These are phyloP conservation scores for Pinna nobilis DNA, from an alignment of 1,140 invertebrate species.

Conservation along the genomic window DNA sequence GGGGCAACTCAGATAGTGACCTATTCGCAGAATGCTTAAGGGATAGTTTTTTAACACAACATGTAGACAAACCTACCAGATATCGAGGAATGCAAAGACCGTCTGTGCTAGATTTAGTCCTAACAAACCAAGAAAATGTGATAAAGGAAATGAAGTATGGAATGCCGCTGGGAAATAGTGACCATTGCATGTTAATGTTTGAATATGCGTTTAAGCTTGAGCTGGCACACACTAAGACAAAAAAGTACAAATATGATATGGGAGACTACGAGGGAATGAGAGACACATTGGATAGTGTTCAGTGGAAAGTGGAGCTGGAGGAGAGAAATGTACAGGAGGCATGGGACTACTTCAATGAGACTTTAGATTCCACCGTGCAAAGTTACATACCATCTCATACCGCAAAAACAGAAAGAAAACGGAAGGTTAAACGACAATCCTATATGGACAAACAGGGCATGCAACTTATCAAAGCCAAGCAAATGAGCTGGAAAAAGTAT, in stretches of 20 bases:
- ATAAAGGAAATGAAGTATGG: not conserved
- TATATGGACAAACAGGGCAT: constrained; percentile 3
- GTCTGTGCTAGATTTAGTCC: not conserved
- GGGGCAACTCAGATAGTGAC: not conserved
- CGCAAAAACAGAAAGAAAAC: not conserved
- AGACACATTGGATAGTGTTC: not conserved
- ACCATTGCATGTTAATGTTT: not conserved
- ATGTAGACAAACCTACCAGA: not conserved
- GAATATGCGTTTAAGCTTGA: not conserved
- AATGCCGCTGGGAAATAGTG: not conserved
- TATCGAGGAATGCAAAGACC: not conserved
- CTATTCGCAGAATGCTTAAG: not conserved
- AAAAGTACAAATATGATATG: constrained; percentile 4
- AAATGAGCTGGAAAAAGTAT: not conserved
- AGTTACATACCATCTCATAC: not conserved
- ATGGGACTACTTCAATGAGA: not conserved
- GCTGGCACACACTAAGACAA: not conserved
- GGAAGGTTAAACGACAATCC: not conserved
- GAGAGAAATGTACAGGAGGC: not conserved
- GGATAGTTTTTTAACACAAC: not conserved
- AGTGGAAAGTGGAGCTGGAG: not conserved
- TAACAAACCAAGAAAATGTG: constrained; percentile 2
- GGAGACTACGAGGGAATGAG: constrained; percentile 3
- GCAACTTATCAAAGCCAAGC: not conserved
- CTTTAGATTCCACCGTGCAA: not conserved